Base-by-base conservation (phyloP, 1,140 invertebrate species). In the Bombus turneri region DNA sequence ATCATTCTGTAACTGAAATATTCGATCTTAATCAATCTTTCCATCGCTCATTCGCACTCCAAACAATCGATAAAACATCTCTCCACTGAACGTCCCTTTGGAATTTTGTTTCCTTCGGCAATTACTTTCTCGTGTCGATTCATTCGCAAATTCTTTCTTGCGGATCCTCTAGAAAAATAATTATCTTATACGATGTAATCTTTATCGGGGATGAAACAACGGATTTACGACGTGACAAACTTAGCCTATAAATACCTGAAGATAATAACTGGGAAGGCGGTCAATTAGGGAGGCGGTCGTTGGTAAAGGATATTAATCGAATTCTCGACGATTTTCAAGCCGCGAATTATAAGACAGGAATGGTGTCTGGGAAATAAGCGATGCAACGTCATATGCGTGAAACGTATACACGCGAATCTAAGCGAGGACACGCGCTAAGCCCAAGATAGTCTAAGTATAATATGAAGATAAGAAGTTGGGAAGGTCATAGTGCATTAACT, bases 401-500 rank as follows among this genome's bases (percentile, higher is more conserved):
- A 22, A 22, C 47, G 47, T 15, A 22, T 2, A 22, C 34, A 31
- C 39, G 72, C 25, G 31, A 22, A 8, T 3, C 15, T 22, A 41
- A 80, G 22, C 68, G 31, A n/a, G 62, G 39, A 73, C 64, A 76
- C 68, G 62, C 34, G n/a, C 64, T 59, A 39, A 81, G 12, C 68
- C 34, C 12, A 15, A 81, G 81, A 88, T 86, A 81, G 72, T 78
- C 81, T 22, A 53, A 22, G 47, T 8, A 53, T 18, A 22, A 53
- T 53, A 86, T 81, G 83, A 88, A 84, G 89, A 91, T 85, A 80
- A 41, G 66, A 57, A 86, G 80, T 87, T 83, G 82, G 83, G 88
- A 68, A 84, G 82, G 82, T 87, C 82, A 57, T 41, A 78, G 87
- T 41, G 87, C 75, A 47, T 84, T 87, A 73, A 53, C 73, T n/a